phyloP scores from a whole-genome alignment of 2,797 vertebrate species.

The Anisognathus igniventris region DNA sequence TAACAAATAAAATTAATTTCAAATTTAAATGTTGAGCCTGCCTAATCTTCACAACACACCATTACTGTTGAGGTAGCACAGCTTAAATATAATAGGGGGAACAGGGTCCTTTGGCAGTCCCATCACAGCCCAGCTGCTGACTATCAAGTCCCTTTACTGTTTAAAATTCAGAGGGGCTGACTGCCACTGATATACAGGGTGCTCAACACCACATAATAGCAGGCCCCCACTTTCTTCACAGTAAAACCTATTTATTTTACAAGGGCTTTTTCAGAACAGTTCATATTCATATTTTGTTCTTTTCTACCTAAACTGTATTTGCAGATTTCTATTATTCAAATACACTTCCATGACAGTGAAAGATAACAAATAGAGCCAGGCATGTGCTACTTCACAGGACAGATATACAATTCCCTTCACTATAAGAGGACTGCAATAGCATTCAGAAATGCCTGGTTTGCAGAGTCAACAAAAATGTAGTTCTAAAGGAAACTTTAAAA shows the following conservation, averaged over 20 bases:
- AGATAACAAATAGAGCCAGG: slow-evolving; percentile 25
- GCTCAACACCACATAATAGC: background rate
- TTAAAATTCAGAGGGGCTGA: background rate
- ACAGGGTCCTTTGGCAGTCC: background rate
- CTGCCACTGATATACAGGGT: background rate
- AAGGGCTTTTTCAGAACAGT: background rate
- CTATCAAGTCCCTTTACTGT: background rate
- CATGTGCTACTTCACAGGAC: background rate
- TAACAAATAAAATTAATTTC: slow-evolving; percentile 27
- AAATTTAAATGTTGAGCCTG: background rate
- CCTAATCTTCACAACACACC: background rate
- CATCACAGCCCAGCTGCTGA: background rate
- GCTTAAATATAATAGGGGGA: background rate
- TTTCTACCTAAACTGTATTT: background rate
- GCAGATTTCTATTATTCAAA: slow-evolving; percentile 7
- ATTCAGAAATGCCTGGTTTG: background rate
- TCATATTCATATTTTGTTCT: slow-evolving; percentile 1
- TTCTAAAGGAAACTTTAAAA: slow-evolving; percentile 12
- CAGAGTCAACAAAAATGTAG: background rate
- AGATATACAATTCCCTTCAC: slow-evolving; percentile 5
- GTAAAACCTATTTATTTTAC: background rate
- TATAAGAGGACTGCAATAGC: background rate
- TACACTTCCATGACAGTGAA: background rate
- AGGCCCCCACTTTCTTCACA: background rate
- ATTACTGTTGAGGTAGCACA: background rate